Conservation (phyloP, 2,888 invertebrate species). For the Schizotus pectinicornis region DNA sequence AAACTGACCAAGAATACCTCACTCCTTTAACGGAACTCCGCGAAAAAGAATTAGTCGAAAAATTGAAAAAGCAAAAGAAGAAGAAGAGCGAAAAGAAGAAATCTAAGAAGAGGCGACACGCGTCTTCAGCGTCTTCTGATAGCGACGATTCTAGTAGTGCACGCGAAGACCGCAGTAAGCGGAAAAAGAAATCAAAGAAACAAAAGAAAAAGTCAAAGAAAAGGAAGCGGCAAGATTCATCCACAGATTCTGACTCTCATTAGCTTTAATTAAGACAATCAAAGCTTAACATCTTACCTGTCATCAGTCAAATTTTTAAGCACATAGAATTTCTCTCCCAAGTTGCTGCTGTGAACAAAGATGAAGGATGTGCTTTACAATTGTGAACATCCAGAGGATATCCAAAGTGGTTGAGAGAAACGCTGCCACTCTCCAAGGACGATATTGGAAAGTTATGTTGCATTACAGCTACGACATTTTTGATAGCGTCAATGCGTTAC, state of each 20-base stretch:
- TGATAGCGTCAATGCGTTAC: slow-evolving; percentile 79
- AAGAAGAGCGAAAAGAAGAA: slow-evolving; percentile 65
- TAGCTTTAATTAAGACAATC: too few species aligned
- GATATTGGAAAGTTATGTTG: slow-evolving; percentile 84
- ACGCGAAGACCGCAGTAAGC: slow-evolving; percentile 31
- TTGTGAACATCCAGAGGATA: slow-evolving; percentile 71
- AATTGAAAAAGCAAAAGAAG: slow-evolving; percentile 68
- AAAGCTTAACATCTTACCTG: too few species aligned
- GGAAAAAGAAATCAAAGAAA: slow-evolving; percentile 42
- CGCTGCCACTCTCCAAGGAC: slow-evolving; percentile 64
- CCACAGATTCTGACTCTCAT: background rate
- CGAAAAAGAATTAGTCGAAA: slow-evolving; percentile 77
- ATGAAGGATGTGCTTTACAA: slow-evolving; percentile 64
- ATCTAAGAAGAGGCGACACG: slow-evolving; percentile 49
- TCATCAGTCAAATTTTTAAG: too few species aligned
- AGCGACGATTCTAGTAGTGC: slow-evolving; percentile 40
- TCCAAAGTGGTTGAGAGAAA: slow-evolving; percentile 69
- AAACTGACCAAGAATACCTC: slow-evolving; percentile 80
- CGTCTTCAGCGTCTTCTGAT: slow-evolving; percentile 45
- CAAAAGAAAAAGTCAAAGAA: slow-evolving; percentile 53
- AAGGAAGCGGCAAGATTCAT: slow-evolving; percentile 49
- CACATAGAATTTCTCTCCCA: too few species aligned
- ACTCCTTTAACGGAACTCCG: slow-evolving; percentile 83
- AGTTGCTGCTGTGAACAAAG: slow-evolving; percentile 62
- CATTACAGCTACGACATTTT: slow-evolving; percentile 80